A percentile compares a stretch with the other conserved stretches of the same genome.
These are phyloP conservation scores for Myripristis murdjan DNA, from an alignment of 2,797 vertebrate species.

Conservation along the genomic window DNA sequence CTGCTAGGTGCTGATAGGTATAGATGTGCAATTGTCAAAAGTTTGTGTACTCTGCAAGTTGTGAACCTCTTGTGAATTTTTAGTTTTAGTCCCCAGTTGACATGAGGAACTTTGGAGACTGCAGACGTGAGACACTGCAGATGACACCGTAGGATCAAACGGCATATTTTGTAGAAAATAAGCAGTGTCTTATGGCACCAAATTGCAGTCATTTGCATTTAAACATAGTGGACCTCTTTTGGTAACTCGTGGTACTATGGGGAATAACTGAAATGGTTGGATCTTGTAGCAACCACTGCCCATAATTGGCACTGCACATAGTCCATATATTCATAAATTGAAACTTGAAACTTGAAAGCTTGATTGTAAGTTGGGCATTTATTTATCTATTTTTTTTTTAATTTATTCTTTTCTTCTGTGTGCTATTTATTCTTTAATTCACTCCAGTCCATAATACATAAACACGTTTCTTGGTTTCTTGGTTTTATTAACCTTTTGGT, in stretches of 20 bases:
- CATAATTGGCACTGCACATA: too few relatives aligned
- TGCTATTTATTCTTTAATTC: too few relatives aligned
- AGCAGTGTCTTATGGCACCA: not conserved
- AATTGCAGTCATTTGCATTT: not conserved
- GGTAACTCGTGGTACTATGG: not conserved
- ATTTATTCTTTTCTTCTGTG: too few relatives aligned
- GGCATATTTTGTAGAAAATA: not conserved
- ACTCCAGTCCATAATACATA: too few relatives aligned
- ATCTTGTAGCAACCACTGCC: too few relatives aligned
- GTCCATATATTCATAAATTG: too few relatives aligned
- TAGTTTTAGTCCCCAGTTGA: not conserved
- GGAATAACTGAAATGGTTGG: too few relatives aligned
- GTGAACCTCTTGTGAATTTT: not conserved
- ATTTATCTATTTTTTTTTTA: too few relatives aligned
- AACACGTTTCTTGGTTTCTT: too few relatives aligned
- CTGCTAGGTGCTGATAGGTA: not conserved
- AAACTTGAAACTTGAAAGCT: too few relatives aligned
- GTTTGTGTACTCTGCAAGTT: not conserved
- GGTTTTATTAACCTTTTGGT: too few relatives aligned
- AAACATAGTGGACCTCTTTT: not conserved
- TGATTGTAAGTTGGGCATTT: too few relatives aligned
- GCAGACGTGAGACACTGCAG: not conserved
- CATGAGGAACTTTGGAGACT: not conserved
- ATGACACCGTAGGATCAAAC: not conserved
- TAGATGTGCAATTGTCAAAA: slow-evolving; percentile 27